Evolutionary conservation across 2,113 vertebrate genomes (phyloP), one percentile per base, ranked within the genome.

Genomic region (Sebastes schlegelii): DNA sequence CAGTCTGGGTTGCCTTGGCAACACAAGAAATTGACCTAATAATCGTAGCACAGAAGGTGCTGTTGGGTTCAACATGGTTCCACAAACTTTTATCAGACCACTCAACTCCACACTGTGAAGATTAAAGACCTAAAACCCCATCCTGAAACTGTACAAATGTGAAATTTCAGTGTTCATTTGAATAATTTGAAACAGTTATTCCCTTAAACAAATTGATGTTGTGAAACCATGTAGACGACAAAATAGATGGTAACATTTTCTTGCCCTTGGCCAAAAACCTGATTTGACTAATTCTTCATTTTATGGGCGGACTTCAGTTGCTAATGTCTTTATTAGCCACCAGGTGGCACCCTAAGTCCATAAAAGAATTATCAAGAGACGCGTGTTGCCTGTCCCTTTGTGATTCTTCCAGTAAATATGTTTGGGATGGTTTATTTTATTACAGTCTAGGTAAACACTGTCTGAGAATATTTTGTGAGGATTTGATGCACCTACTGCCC

Each of bases 311-410:
- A 16, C n/a, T 0, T 63, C 23, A 6, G 61, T 23, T 51, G 68
- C 49, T 55, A 8, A 16, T n/a, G 8, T 60, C 52, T 42, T 4
- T 34, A 11, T 17, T 0, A 3, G 72, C 86, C 91, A 87, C 83
- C 67, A 91, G 92, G 68, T 87, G 93, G 90, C 77, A 11, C 48
- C 40, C 4, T 83, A 17, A 62, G 8, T 63, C 54, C 64, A 81
- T 9, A 17, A 8, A 46, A 12, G 0, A 69, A 8, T 7, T 9
- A 3, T 11, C 1, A 0, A 5, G 21, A 57, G 0, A 8, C 51
- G 11, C 8, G 0, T 3, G 0, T 62, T 19, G 2, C 10, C 19
- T 55, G 17, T 57, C 9, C 21, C 9, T 42, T 46, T 65, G 23
- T 16, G 19, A 26, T 40, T 13, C 14, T 66, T 26, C 21, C 34